These are phyloP conservation scores for Microctenopoma steveboyesi DNA, from an alignment of 2,797 vertebrate species.

Conservation along the genomic window DNA sequence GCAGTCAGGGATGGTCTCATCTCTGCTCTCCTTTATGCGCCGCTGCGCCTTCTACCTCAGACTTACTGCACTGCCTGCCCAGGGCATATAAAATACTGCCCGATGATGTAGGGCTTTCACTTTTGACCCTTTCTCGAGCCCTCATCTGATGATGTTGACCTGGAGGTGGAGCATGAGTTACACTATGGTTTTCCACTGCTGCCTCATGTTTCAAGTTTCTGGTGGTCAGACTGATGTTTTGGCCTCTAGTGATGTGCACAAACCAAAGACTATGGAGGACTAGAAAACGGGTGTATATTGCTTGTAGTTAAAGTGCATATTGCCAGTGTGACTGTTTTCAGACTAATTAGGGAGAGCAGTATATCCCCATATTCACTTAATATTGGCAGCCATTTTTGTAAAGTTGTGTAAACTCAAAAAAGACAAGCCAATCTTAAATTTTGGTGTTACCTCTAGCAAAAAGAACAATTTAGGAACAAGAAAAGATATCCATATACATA, in stretches of 20 bases:
- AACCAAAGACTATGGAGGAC: constrained; percentile 5
- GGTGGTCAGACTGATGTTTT: constrained; percentile 28
- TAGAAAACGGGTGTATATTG: neutral
- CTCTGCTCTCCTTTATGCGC: constrained; percentile 23
- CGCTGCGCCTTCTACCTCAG: constrained; percentile 10
- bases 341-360: too few relatives aligned
- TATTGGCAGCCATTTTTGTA: too few relatives aligned
- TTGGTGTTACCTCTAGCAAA: too few relatives aligned
- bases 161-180: constrained; percentile 2
- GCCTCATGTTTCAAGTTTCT: constrained; percentile 5
- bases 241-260: constrained; percentile 15
- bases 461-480: too few relatives aligned
- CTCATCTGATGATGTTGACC: constrained; percentile 31
- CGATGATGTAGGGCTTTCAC: constrained; percentile 16
- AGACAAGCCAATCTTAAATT: too few relatives aligned
- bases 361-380: too few relatives aligned
- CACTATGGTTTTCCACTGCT: constrained; percentile 11
- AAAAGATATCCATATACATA: too few relatives aligned
- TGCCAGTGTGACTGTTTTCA: too few relatives aligned
- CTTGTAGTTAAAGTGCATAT: neutral
- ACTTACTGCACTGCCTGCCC: constrained; percentile 30
- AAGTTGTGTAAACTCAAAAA: too few relatives aligned
- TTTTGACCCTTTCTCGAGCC: constrained; percentile 15
- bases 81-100: constrained; percentile 15
- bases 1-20: constrained; percentile 34